Evolutionary conservation across 2,797 vertebrate genomes (phyloP).

Genomic region (Tangara arthus): DNA sequence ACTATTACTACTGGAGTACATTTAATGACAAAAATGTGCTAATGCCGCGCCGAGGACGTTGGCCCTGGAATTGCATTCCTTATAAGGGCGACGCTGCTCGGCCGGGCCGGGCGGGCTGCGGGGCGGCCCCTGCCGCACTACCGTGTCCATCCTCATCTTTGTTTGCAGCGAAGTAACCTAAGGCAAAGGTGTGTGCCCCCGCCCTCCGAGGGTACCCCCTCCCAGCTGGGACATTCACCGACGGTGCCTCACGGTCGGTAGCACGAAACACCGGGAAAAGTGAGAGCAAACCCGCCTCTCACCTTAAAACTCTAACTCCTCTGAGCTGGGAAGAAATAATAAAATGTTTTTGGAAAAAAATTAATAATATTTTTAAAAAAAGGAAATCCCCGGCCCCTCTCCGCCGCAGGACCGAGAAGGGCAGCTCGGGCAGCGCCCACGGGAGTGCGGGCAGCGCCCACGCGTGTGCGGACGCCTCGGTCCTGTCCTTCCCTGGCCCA

Average conservation of each 20-base stretch:
- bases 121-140: background rate
- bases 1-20: background rate
- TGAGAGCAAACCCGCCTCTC: background rate
- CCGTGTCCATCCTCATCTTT: too few species aligned
- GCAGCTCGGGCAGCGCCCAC: background rate
- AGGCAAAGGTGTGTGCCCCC: background rate
- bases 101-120: background rate
- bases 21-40: constrained; percentile 21
- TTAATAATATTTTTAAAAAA: too few species aligned
- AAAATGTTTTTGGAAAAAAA: accelerated
- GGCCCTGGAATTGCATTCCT: constrained; percentile 21
- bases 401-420: background rate
- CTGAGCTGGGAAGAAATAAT: background rate
- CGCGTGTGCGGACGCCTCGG: background rate
- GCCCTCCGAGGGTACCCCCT: background rate
- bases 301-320: background rate
- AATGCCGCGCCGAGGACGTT: background rate
- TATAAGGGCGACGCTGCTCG: background rate
- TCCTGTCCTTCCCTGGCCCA: background rate
- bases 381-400: accelerated
- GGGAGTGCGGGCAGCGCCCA: background rate
- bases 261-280: background rate
- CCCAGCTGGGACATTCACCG: background rate
- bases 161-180: background rate
- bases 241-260: background rate